Evolutionary conservation across 1,140 invertebrate species (phyloP).

Genomic region (Drosophila suzukii): DNA sequence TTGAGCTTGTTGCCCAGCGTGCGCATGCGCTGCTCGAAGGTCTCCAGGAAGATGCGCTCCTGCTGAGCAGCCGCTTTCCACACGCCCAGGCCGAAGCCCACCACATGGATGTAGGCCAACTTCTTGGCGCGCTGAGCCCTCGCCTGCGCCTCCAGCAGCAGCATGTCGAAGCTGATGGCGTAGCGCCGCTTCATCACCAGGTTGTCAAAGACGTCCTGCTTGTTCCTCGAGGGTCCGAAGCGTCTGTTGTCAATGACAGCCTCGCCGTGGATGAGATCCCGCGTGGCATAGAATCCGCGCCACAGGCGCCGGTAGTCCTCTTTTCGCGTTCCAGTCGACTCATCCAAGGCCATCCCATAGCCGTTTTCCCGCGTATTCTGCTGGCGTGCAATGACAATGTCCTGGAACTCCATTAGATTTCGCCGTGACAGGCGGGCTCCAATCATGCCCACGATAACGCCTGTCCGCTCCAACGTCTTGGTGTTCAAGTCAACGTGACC

Average conservation of each 20-base stretch:
- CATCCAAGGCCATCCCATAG: constrained; percentile 64
- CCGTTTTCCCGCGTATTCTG: constrained; percentile 86
- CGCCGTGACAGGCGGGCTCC: constrained; percentile 85
- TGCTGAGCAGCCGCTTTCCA: constrained; percentile 77
- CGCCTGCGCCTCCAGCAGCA: constrained; percentile 67
- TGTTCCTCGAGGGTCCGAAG: constrained; percentile 56
- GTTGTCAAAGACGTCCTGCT: constrained; percentile 72
- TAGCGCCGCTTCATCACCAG: constrained; percentile 78
- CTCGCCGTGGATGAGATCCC: constrained; percentile 45
- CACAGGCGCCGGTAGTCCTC: constrained; percentile 66
- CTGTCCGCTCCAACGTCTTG: constrained; percentile 53
- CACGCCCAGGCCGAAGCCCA: constrained; percentile 78
- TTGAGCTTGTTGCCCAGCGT: constrained; percentile 49
- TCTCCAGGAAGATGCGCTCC: constrained; percentile 78
- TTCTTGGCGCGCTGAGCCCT: constrained; percentile 42
- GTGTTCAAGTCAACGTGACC: constrained; percentile 82
- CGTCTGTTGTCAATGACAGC: constrained; percentile 52
- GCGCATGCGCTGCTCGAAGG: constrained; percentile 74
- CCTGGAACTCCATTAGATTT: constrained; percentile 86
- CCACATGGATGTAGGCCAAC: constrained; percentile 75
- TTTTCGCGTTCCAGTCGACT: constrained; percentile 9
- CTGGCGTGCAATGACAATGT: constrained; percentile 85
- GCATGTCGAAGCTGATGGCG: constrained; percentile 71
- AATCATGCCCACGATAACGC: constrained; percentile 84
- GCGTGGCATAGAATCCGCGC: constrained; percentile 64